Percentiles rank a stretch among this genome's conserved stretches.
Conservation (phyloP, 2,113 vertebrate genomes). For the Octodon degus region DNA sequence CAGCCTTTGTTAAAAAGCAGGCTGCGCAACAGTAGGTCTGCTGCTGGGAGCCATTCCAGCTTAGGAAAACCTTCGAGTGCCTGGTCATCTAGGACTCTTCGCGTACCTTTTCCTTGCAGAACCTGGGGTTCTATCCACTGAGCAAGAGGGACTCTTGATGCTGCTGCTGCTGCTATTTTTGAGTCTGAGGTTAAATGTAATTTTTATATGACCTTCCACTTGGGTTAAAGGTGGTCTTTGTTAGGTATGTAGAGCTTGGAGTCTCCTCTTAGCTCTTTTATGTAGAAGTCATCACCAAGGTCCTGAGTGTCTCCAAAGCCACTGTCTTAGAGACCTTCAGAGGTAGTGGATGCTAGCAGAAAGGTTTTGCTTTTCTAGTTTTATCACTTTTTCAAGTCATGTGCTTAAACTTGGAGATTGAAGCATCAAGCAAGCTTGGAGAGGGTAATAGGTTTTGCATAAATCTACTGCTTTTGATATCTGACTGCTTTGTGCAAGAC, state of each 20-base stretch:
- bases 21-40: not conserved
- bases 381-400: not conserved
- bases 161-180: not conserved
- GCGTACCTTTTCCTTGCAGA: not conserved
- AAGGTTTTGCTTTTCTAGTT: not conserved
- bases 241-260: not conserved
- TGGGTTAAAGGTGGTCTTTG: not conserved
- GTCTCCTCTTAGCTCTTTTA: not conserved
- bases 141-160: rapidly evolving
- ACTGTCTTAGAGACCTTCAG: not conserved
- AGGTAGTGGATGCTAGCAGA: not conserved
- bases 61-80: not conserved
- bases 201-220: not conserved
- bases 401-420: not conserved
- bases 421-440: not conserved
- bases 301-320: not conserved
- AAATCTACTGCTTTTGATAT: not conserved
- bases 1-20: slow-evolving; percentile 57
- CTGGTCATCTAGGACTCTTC: not conserved
- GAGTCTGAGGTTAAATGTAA: not conserved
- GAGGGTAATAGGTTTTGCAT: not conserved
- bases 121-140: not conserved
- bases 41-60: not conserved
- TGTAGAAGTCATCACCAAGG: not conserved
- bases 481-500: not conserved